phyloP scores from a whole-genome alignment of 2,888 invertebrate genomes.

The Oasisia sp. region DNA sequence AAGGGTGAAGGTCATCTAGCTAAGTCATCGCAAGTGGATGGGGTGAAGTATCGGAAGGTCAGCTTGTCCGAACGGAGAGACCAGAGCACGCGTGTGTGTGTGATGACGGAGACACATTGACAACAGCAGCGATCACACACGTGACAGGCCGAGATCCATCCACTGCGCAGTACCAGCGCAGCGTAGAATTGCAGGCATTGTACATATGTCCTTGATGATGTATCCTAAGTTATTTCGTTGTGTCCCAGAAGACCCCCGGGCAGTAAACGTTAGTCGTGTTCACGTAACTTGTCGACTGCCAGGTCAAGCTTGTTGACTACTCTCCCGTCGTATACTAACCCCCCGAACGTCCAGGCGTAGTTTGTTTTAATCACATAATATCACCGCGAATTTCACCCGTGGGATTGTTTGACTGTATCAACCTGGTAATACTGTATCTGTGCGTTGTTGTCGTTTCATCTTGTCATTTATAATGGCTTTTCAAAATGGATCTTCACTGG shows the following conservation, averaged over 20 bases:
- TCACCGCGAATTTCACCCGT: background rate
- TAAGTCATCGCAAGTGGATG: conserved; percentile 10
- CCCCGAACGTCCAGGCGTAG: background rate
- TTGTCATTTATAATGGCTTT: background rate
- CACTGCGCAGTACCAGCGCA: background rate
- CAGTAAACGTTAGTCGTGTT: background rate
- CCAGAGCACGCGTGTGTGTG: background rate
- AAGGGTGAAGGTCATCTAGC: background rate
- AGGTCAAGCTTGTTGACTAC: background rate
- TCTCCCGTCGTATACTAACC: background rate
- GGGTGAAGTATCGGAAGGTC: background rate
- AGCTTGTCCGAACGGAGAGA: background rate
- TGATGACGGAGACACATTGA: background rate
- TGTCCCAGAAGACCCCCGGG: background rate
- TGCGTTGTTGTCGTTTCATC: background rate
- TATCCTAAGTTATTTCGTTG: conserved; percentile 4
- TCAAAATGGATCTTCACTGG: background rate
- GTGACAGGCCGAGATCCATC: background rate
- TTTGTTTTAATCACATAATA: background rate
- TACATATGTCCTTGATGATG: background rate
- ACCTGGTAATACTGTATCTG: background rate
- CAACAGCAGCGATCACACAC: background rate
- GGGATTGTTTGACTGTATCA: background rate
- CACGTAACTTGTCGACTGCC: background rate
- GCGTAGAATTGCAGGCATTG: background rate